These are phyloP conservation scores for Dissostichus mawsoni DNA, from an alignment of 2,113 vertebrate species.

Conservation along the genomic window DNA sequence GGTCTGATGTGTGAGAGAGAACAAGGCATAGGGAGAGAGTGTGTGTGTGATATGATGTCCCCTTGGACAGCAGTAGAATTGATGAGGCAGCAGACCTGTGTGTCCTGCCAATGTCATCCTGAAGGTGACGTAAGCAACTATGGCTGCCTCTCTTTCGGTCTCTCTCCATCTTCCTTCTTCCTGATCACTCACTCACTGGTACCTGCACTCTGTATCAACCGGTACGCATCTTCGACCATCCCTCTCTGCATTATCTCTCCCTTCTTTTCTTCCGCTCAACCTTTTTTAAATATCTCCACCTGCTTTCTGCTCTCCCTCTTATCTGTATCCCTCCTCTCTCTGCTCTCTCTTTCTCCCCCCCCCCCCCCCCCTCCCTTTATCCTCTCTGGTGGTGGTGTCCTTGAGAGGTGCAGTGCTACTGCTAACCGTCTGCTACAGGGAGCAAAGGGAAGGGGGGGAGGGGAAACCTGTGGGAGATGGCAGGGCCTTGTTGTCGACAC, in stretches of 20 bases:
- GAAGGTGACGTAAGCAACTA: slow-evolving; percentile 80
- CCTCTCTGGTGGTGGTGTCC: slow-evolving; percentile 72
- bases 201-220: slow-evolving; percentile 40
- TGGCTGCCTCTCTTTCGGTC: slow-evolving; percentile 47
- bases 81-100: slow-evolving; percentile 84
- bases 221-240: slow-evolving; percentile 27
- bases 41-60: slow-evolving; percentile 71
- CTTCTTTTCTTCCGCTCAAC: slow-evolving; percentile 9
- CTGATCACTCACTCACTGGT: slow-evolving; percentile 57
- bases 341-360: slow-evolving; percentile 13
- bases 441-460: slow-evolving; percentile 53
- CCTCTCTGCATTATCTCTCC: slow-evolving; percentile 38
- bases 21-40: background rate
- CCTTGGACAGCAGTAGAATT: slow-evolving; percentile 77
- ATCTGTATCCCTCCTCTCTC: background rate
- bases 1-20: slow-evolving; percentile 37
- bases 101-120: slow-evolving; percentile 83
- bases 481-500: slow-evolving; percentile 34
- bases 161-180: background rate
- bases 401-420: slow-evolving; percentile 74
- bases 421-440: slow-evolving; percentile 70
- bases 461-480: slow-evolving; percentile 63
- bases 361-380: slow-evolving; percentile 28
- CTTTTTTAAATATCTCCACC: slow-evolving; percentile 29
- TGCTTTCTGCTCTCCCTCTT: slow-evolving; percentile 25